phyloP scores from a whole-genome alignment of 2,797 vertebrate species.

The Enteromius treurensis region DNA sequence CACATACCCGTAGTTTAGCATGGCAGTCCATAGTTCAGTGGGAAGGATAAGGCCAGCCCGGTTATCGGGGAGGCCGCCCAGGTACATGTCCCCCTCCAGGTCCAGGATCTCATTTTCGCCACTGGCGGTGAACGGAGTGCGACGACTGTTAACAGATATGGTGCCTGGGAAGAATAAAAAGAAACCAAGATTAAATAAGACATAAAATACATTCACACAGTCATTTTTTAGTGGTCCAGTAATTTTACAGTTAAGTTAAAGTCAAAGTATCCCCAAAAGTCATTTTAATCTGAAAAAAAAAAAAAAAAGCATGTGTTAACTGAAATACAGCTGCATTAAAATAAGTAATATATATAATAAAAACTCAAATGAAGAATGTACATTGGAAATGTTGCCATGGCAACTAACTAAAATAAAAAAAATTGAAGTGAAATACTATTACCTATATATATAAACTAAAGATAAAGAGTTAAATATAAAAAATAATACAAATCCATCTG shows the following conservation, averaged over 20 bases:
- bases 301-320: background rate
- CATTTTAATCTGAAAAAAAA: background rate
- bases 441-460: background rate
- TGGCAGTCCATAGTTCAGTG: slow-evolving; percentile 97
- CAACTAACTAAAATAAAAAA: background rate
- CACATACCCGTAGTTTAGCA: slow-evolving; percentile 98
- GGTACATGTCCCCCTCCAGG: slow-evolving; percentile 96
- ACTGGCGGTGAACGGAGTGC: slow-evolving; percentile 95
- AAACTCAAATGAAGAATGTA: no score
- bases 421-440: background rate
- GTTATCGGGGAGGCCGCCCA: slow-evolving; percentile 92
- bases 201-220: background rate
- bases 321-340: background rate
- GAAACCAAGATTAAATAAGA: background rate
- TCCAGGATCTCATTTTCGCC: slow-evolving; percentile 98
- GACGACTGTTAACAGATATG: slow-evolving; percentile 96
- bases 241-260: background rate
- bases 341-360: background rate
- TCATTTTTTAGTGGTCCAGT: background rate
- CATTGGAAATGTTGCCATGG: background rate
- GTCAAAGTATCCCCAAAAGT: background rate
- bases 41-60: slow-evolving; percentile 93
- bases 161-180: slow-evolving; percentile 79
- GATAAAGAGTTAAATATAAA: background rate
- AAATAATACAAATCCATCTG: background rate